A percentile compares a stretch with the other conserved stretches of the same genome.
Conservation (phyloP, 2,797 vertebrate genomes). For the Hoplostethus mediterraneus region DNA sequence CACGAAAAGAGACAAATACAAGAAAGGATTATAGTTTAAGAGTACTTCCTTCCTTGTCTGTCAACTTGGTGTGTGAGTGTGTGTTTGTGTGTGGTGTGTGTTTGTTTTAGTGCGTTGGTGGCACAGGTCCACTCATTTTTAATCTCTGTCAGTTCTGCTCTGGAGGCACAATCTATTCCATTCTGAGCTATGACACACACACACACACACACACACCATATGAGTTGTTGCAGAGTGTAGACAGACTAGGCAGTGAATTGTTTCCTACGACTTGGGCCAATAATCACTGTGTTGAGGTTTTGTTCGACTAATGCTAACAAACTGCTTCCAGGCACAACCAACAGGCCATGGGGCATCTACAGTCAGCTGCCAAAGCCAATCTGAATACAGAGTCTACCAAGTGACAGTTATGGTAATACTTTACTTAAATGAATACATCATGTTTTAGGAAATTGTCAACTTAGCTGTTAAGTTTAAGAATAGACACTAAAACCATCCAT, state of each 20-base stretch:
- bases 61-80: slow-evolving; percentile 21
- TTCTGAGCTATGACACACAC: slow-evolving; percentile 27
- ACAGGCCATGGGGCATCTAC: slow-evolving; percentile 24
- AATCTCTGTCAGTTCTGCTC: slow-evolving; percentile 69
- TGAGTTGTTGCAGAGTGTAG: slow-evolving; percentile 49
- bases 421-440: slow-evolving; percentile 5
- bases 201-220: slow-evolving; percentile 5
- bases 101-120: slow-evolving; percentile 42
- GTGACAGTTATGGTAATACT: background rate
- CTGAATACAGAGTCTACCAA: background rate
- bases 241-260: slow-evolving; percentile 44
- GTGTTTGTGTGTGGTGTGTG: slow-evolving; percentile 9
- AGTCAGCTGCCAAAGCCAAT: slow-evolving; percentile 27
- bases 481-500: too few species aligned
- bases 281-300: slow-evolving; percentile 32
- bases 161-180: slow-evolving; percentile 45
- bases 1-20: slow-evolving; percentile 26
- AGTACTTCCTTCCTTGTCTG: slow-evolving; percentile 28
- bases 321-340: slow-evolving; percentile 33
- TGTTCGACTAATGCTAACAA: slow-evolving; percentile 29
- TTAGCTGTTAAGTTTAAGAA: too few species aligned
- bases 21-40: slow-evolving; percentile 48
- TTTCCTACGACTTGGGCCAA: slow-evolving; percentile 32
- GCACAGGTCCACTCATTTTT: slow-evolving; percentile 61
- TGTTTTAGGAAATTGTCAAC: too few species aligned